Evolutionary conservation across 2,797 vertebrate genomes (phyloP).

Genomic region (Sibirionetta formosa): DNA sequence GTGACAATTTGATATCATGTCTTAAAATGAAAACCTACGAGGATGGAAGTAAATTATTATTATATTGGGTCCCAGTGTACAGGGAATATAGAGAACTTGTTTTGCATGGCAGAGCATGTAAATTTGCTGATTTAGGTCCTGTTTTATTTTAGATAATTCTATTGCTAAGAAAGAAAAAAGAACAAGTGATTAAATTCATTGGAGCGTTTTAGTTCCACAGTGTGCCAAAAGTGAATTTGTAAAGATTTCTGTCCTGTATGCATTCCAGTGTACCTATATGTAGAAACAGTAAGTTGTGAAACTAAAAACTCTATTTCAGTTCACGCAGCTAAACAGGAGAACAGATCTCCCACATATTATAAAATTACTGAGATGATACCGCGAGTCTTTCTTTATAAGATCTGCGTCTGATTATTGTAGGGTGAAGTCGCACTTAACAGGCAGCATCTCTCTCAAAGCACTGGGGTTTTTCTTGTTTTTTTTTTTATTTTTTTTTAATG

Average conservation of each 20-base stretch:
- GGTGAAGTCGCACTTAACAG: background rate
- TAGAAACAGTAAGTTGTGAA: background rate
- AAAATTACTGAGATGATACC: background rate
- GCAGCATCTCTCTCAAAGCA: background rate
- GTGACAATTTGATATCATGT: background rate
- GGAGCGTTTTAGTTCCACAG: background rate
- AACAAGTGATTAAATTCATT: background rate
- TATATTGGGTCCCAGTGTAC: background rate
- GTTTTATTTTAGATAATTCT: background rate
- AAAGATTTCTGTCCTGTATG: slow-evolving; percentile 67
- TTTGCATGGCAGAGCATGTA: slow-evolving; percentile 76
- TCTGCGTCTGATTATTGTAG: background rate
- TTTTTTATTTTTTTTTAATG: background rate
- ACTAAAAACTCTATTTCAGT: background rate
- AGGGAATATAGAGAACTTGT: background rate
- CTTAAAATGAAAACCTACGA: background rate
- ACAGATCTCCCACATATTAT: background rate
- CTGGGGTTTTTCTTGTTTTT: background rate
- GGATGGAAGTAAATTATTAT: background rate
- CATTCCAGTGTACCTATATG: slow-evolving; percentile 53
- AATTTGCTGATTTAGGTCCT: slow-evolving; percentile 45
- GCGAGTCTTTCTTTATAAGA: background rate
- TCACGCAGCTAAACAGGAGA: background rate
- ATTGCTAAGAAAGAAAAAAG: slow-evolving; percentile 15
- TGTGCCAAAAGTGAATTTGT: background rate